Conservation (phyloP, 2,113 vertebrate genomes). For the Dinomys branickii region DNA sequence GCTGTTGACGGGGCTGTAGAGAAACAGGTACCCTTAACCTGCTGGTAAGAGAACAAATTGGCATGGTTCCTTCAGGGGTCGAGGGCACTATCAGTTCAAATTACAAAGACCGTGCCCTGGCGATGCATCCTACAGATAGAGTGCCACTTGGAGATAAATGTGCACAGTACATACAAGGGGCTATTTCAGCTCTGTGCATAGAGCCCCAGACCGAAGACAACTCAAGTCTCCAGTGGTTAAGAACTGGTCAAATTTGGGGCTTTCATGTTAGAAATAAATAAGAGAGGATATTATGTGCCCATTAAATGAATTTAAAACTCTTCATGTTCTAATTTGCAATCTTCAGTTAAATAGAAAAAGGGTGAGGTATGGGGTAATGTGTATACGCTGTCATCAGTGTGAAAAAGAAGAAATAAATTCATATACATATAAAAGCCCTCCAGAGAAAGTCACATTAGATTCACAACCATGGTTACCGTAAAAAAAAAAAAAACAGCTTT, state of each 20-base stretch:
- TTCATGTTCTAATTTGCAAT: neutral
- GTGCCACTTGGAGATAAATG: neutral
- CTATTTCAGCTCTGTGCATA: neutral
- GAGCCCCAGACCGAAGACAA: neutral
- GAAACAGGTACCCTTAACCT: neutral
- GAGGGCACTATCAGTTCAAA: neutral
- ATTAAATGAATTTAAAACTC: neutral
- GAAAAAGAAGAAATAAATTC: neutral
- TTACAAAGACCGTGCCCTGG: neutral
- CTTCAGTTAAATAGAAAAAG: neutral
- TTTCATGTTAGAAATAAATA: constrained; percentile 39
- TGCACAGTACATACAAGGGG: accelerated
- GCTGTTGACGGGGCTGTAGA: neutral
- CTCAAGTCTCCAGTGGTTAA: neutral
- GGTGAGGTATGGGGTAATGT: neutral
- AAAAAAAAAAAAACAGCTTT: neutral
- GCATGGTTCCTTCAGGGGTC: too few relatives aligned
- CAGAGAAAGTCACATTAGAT: neutral
- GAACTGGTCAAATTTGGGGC: neutral
- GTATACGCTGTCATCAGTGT: neutral
- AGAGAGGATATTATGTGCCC: neutral
- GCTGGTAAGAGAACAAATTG: neutral
- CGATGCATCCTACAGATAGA: neutral
- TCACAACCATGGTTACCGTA: neutral
- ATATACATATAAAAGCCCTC: neutral